Evolutionary conservation across 1,140 invertebrate genomes (phyloP).

Genomic region (Onthophagus taurus): DNA sequence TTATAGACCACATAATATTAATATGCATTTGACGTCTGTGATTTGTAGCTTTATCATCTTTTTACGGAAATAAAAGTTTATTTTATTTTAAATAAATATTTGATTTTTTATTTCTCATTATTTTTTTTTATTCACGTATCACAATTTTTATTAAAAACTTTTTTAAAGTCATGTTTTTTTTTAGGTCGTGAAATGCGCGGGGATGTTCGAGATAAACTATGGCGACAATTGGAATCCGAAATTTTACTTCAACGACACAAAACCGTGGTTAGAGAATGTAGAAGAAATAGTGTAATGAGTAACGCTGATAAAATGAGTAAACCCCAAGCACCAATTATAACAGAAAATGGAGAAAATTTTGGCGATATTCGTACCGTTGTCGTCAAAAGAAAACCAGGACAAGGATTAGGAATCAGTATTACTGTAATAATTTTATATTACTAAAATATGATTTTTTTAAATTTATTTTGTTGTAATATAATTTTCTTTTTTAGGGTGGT

Average conservation of each 20-base stretch:
- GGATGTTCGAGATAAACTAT: conserved; percentile 66
- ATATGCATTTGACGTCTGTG: too few relatives aligned
- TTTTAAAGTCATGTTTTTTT: too few relatives aligned
- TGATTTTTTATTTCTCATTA: too few relatives aligned
- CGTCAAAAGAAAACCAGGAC: conserved; percentile 55
- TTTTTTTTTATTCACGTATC: too few relatives aligned
- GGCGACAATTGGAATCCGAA: conserved; percentile 79
- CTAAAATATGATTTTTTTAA: background rate
- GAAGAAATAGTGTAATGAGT: conserved; percentile 37
- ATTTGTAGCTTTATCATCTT: too few relatives aligned
- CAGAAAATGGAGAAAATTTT: conserved; percentile 30
- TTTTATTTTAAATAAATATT: conserved; percentile 4
- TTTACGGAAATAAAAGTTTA: too few relatives aligned
- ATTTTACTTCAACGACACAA: conserved; percentile 78
- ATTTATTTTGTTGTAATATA: background rate
- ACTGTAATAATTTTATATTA: conserved; percentile 46
- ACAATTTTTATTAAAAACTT: too few relatives aligned
- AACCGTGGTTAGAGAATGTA: conserved; percentile 57
- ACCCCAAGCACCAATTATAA: conserved; percentile 21
- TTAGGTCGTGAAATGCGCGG: conserved; percentile 59
- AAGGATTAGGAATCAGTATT: conserved; percentile 73
- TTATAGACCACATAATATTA: background rate
- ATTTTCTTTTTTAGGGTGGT: conserved; percentile 50
- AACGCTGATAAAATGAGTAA: conserved; percentile 21
- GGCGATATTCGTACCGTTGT: conserved; percentile 47